Base-by-base conservation (phyloP, 1,140 invertebrate genomes). In the Marisa cornuarietis region DNA sequence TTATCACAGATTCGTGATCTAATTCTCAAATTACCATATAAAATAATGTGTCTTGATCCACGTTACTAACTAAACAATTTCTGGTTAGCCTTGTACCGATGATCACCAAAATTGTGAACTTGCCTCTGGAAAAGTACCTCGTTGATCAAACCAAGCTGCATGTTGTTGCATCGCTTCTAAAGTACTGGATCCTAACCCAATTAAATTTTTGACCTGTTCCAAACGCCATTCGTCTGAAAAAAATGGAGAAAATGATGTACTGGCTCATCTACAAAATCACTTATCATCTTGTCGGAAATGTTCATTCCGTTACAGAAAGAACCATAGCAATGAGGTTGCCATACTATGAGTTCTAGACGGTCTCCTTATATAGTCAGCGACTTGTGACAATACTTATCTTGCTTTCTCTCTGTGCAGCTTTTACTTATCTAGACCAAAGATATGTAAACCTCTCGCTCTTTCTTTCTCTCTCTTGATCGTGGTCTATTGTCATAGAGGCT, bases 401-500 rank as follows among this genome's bases (percentile, higher is more conserved):
- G 16, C 14, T 69, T 31, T 8, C 6, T 69, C 14, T 69, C 66
- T 69, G n/a, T 69, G 13, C 42, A 14, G 24, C 7, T 13, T 69
- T 13, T 69, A n/a, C 0, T 31, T 69, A 7, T 69, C 66, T 13
- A 26, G 13, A 26, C 14, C 66, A 69, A 14, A 69, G 7, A 69
- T 69, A 3, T 69, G n/a, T 69, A 14, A 1, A 69, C 14, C 11
- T 69, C 66, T 69, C n/a, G n/a, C n/a, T n/a, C 66, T 69, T 11
- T 69, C 66, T 69, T 11, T 69, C 66, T 69, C 66, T 69, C 66
- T 69, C 66, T 69, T 31, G 24, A 31, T 31, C n/a, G n/a, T n/a
- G n/a, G n/a, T n/a, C n/a, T n/a, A 14, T 20, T 31, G 66, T 69
- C 14, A 69, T 24, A 26, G 42, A 6, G 14, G 11, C 14, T 69